phyloP scores from a whole-genome alignment of 1,140 invertebrate species.

The Bombyx mandarina region DNA sequence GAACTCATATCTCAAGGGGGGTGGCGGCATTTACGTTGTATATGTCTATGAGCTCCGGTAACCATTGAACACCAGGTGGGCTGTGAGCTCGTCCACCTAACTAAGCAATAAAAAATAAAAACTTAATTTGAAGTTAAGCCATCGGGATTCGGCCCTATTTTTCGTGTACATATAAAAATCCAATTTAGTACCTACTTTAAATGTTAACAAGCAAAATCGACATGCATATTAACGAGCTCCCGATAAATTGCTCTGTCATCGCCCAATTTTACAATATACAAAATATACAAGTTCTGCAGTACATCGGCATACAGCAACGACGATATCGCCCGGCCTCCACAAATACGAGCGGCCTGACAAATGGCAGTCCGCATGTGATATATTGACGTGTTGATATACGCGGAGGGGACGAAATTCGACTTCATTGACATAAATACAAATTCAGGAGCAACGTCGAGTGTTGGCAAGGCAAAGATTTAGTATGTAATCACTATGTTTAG shows the following conservation, averaged over 20 bases:
- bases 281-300: slow-evolving; percentile 3
- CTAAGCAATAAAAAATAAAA: too few species aligned
- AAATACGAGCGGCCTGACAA: slow-evolving; percentile 29
- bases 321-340: slow-evolving; percentile 21
- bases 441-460: slow-evolving; percentile 5
- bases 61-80: too few species aligned
- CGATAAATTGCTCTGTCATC: slow-evolving; percentile 6
- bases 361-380: slow-evolving; percentile 29
- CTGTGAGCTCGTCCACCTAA: too few species aligned
- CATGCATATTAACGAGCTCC: not conserved
- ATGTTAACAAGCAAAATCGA: not conserved
- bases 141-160: too few species aligned
- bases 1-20: too few species aligned
- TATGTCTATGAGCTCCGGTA: too few species aligned
- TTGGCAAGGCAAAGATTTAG: not conserved
- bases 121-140: too few species aligned
- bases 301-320: slow-evolving; percentile 16
- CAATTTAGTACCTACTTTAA: not conserved
- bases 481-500: too few species aligned
- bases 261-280: slow-evolving; percentile 5
- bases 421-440: slow-evolving; percentile 18
- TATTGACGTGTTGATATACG: slow-evolving; percentile 30
- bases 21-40: too few species aligned
- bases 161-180: not conserved
- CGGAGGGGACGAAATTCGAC: slow-evolving; percentile 18